phyloP scores from a whole-genome alignment of 2,797 vertebrate species.

The Pristis pectinata region DNA sequence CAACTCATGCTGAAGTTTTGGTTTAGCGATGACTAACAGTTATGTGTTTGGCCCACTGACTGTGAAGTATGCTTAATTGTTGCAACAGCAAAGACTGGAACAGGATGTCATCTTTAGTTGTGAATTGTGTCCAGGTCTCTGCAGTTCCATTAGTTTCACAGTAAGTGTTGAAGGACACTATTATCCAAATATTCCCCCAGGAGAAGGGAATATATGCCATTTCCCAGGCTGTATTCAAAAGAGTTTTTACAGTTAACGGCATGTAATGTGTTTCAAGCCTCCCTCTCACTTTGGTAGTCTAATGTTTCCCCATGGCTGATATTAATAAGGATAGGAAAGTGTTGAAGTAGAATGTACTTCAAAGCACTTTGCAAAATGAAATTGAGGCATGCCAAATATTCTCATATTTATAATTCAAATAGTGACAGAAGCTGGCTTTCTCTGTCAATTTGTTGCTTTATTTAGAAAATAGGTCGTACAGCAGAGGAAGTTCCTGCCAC shows the following conservation, averaged over 20 bases:
- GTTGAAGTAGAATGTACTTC: neutral
- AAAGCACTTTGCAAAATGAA: neutral
- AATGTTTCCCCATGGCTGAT: neutral
- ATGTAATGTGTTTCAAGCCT: neutral
- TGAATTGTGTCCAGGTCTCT: neutral
- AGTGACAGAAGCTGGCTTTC: neutral
- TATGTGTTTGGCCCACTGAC: neutral
- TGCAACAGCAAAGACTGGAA: neutral
- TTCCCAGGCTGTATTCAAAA: neutral
- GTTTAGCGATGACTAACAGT: neutral
- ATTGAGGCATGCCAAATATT: neutral
- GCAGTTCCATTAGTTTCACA: too few species aligned
- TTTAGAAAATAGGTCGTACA: neutral
- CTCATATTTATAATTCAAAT: neutral
- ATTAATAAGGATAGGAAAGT: neutral
- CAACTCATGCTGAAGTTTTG: neutral
- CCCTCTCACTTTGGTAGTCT: neutral
- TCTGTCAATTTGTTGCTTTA: neutral
- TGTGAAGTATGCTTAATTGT: neutral
- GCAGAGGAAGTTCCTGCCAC: constrained; percentile 4
- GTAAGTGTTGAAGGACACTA: constrained; percentile 8
- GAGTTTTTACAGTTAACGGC: neutral
- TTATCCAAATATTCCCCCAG: constrained; percentile 9
- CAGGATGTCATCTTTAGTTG: constrained; percentile 30
- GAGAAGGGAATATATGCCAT: neutral